Evolutionary conservation across 2,888 invertebrate species (phyloP).

Genomic region (Pyralis farinalis): DNA sequence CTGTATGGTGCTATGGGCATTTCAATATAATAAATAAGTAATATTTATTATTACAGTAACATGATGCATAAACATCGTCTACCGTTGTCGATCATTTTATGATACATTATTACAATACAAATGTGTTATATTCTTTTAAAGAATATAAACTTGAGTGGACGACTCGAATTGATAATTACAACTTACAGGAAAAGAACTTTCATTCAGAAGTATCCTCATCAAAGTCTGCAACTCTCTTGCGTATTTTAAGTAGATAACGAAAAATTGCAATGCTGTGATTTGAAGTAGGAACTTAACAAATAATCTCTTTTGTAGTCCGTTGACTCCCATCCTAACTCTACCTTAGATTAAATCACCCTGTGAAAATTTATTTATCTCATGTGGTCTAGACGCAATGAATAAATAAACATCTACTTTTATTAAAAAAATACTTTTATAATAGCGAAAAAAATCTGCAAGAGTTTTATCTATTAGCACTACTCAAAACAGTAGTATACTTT

Average conservation of each 20-base stretch:
- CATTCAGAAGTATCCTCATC: not conserved
- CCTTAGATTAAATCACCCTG: conserved; percentile 78
- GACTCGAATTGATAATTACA: conserved; percentile 3
- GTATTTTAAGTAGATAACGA: too few species aligned
- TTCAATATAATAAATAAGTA: conserved; percentile 1
- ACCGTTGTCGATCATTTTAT: conserved; percentile 1
- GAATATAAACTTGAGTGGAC: conserved; percentile 4
- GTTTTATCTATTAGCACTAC: not conserved
- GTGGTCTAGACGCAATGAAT: conserved; percentile 32
- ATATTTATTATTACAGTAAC: not conserved
- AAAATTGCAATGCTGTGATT: not conserved
- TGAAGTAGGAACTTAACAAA: not conserved
- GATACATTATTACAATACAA: conserved; percentile 5
- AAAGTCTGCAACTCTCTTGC: not conserved
- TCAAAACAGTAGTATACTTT: not conserved
- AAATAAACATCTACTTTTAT: conserved; percentile 13
- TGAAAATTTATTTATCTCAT: conserved; percentile 51
- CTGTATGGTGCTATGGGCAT: conserved; percentile 6
- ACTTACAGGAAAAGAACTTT: not conserved
- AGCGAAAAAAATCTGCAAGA: not conserved
- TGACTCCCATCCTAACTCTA: conserved; percentile 64
- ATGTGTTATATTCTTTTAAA: conserved; percentile 4
- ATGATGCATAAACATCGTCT: not conserved
- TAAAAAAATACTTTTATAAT: not conserved
- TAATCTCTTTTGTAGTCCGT: conserved; percentile 9